Evolutionary conservation across 2,797 vertebrate species (phyloP), one percentile per base, ranked within the genome.

Genomic region (Chloroceryle amazona): DNA sequence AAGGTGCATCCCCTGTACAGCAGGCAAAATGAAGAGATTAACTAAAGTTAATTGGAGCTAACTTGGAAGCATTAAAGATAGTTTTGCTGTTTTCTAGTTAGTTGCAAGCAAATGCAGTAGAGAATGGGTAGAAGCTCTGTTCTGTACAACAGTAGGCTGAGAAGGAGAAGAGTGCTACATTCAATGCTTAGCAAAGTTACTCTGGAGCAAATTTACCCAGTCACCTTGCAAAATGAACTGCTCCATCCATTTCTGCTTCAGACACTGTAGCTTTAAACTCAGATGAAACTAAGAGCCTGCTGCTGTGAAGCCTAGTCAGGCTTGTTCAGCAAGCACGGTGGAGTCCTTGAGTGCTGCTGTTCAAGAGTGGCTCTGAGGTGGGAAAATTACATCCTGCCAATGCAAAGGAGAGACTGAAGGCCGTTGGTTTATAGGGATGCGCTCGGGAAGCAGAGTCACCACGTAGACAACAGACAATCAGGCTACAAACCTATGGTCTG

Each of bases 1-100:
- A 75, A 60, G 31, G 22, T 47, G 46, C 1, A 0, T 73, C 5
- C 46, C 29, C 58, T 86, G 19, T 60, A 67, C 31, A 55, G 68
- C 60, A 76, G 65, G 39, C 9, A 84, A 93, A 91, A 86, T 78
- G 44, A 13, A 89, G 65, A 81, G 65, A 84, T 95, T 68, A 81
- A 62, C 26, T 71, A 4, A 86, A 93, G 57, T 49, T 49, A 49
- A 49, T 49, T 49, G 23, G 47, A 49, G 25, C 22, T 49, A 49
- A 49, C 23, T 58, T 75, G 57, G 57, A 82, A 86, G 7, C n/a
- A 13, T 55, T 80, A 42, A 67, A 67, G 16, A 54, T 54, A 6
- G 66, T 82, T 84, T 65, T 88, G 63, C 19, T 67, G 52, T 54
- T 84, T 95, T 46, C 66, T 73, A 54, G 55, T 73, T 81, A 70